Conservation (phyloP, 2,797 vertebrate species). For the Gorsachius magnificus region DNA sequence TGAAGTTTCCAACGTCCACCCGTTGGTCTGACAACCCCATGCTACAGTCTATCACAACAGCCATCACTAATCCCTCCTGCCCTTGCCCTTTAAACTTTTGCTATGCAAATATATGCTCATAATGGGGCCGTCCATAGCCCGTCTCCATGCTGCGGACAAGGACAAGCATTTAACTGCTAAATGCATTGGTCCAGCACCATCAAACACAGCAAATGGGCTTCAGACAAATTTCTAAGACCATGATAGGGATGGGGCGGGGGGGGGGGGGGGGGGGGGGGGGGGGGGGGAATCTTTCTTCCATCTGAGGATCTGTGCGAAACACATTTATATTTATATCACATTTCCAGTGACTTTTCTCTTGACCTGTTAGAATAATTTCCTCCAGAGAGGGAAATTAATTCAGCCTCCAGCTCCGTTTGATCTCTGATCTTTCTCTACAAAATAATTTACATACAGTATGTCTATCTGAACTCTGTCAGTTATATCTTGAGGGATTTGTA, state of each 20-base stretch:
- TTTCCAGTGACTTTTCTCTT: not conserved
- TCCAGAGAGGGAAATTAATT: conserved; percentile 20
- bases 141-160: not conserved
- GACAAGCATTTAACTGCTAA: not conserved
- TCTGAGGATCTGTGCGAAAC: fast-evolving
- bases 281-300: not conserved
- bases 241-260: fast-evolving
- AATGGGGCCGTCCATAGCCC: not conserved
- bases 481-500: not conserved
- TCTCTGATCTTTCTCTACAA: not conserved
- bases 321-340: not conserved
- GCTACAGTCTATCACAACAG: not conserved
- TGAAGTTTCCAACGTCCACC: not conserved
- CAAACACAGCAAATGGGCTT: not conserved
- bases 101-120: not conserved
- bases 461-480: not conserved
- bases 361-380: not conserved
- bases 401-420: not conserved
- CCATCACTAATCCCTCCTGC: not conserved
- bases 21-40: not conserved
- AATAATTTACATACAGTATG: not conserved
- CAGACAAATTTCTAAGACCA: not conserved
- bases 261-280: fast-evolving
- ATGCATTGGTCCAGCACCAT: not conserved
- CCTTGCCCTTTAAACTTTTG: not conserved